Evolutionary conservation across 1,140 invertebrate species (phyloP).

Genomic region (Portunus trituberculatus): DNA sequence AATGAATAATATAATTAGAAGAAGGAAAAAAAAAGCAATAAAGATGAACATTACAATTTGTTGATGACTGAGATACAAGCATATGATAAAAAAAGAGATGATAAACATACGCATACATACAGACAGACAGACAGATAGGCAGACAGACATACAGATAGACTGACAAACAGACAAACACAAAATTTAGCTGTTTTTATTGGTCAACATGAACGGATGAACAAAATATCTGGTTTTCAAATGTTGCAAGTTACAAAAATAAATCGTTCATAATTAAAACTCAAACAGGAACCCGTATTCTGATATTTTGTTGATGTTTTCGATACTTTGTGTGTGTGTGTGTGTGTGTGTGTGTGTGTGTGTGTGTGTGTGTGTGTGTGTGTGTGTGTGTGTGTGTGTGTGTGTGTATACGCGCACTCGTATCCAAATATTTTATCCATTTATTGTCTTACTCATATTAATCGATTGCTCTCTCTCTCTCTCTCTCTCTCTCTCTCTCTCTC

Average conservation of each 20-base stretch:
- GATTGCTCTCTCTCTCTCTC: background rate
- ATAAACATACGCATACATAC: too few species aligned
- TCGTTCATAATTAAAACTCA: conserved; percentile 23
- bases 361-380: conserved; percentile 17
- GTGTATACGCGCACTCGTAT: background rate
- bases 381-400: conserved; percentile 17
- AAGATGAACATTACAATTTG: too few species aligned
- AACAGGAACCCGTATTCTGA: background rate
- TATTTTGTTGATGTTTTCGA: conserved; percentile 5
- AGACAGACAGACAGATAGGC: background rate
- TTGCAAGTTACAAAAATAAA: background rate
- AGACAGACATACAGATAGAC: background rate
- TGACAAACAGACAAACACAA: background rate
- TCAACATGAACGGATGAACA: background rate
- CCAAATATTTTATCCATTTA: background rate
- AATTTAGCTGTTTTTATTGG: background rate
- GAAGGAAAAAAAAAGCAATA: too few species aligned
- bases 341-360: conserved; percentile 11
- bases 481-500: conserved; percentile 20
- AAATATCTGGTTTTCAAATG: conserved; percentile 15
- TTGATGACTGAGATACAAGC: too few species aligned
- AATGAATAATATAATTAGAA: too few species aligned
- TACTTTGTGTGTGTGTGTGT: background rate
- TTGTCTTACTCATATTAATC: background rate
- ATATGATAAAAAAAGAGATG: background rate